Percentiles rank a stretch among this genome's conserved stretches.
Conservation (phyloP, 2,888 invertebrate species). For the Tipula unca region DNA sequence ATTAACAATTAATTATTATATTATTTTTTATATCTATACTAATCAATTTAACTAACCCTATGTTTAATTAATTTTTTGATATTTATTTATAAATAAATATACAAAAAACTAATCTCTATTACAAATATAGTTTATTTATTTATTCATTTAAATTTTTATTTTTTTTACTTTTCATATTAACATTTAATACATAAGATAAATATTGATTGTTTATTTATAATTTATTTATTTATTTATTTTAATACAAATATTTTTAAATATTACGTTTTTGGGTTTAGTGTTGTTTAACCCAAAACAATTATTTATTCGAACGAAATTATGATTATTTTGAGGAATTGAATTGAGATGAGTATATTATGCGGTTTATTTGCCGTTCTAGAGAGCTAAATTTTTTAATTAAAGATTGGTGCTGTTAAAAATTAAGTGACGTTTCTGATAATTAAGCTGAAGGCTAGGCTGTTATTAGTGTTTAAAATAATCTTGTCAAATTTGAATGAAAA, state of each 20-base stretch:
- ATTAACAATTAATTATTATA: not conserved
- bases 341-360: not conserved
- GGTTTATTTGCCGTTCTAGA: no score
- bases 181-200: not conserved
- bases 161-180: not conserved
- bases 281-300: not conserved
- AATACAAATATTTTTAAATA: not conserved
- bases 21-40: not conserved
- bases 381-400: no score
- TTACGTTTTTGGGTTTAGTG: not conserved
- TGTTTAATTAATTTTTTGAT: not conserved
- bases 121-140: not conserved
- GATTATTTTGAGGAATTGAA: not conserved
- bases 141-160: not conserved
- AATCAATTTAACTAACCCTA: not conserved
- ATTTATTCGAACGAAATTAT: not conserved
- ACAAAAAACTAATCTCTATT: not conserved
- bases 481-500: no score
- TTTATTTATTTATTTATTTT: not conserved
- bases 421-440: no score
- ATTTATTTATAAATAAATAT: not conserved
- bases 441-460: no score
- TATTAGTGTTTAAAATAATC: no score
- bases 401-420: no score
- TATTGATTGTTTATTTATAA: not conserved